Evolutionary conservation across 64 coral and sea anemone species (phyloP), one percentile per base, ranked within the genome.

Genomic region (Catalaphyllia jardinei): DNA sequence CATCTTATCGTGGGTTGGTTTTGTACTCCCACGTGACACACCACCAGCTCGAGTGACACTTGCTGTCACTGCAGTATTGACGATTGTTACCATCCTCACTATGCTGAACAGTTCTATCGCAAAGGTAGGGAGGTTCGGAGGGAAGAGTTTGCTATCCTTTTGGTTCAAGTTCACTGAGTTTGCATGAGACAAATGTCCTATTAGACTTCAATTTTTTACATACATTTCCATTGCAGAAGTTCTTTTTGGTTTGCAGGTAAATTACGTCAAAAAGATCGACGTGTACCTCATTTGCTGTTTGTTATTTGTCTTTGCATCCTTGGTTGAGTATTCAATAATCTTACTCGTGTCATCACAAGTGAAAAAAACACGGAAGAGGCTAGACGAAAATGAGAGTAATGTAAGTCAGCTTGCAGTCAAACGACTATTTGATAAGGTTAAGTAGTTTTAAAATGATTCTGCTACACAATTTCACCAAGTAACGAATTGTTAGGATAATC

Each of bases 231-330:
- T 46, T 46, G 3, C 6, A 46, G 6, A 5, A 46, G 42, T 46
- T 67, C 27, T 10, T 57, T 60, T 55, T 75, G 35, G 63, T 8
- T 76, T 46, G 24, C 39, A 94, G 92, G 92, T 94, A 19, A 94
- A 94, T 57, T 94, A 94, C 60, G 74, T 90, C 18, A 94, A 94
- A 80, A 84, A 79, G 30, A 90, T 94, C 17, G 92, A 94, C 46
- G 59, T 86, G 22, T 94, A 90, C 76, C 76, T 89, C 10, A 82
- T 93, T 51, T 69, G 75, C 20, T 93, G 91, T 60, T 83, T 94
- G 27, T 72, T 94, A 67, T 94, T 90, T 73, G 92, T 94, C 57
- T 94, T 89, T 78, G 78, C 79, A 1, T 90, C 92, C 52, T 60
- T 94, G 24, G 50, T 67, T 22, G 92, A 94, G 35, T 94, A 94